These are phyloP conservation scores for Rostratula benghalensis DNA, from an alignment of 2,113 vertebrate species.

Conservation along the genomic window DNA sequence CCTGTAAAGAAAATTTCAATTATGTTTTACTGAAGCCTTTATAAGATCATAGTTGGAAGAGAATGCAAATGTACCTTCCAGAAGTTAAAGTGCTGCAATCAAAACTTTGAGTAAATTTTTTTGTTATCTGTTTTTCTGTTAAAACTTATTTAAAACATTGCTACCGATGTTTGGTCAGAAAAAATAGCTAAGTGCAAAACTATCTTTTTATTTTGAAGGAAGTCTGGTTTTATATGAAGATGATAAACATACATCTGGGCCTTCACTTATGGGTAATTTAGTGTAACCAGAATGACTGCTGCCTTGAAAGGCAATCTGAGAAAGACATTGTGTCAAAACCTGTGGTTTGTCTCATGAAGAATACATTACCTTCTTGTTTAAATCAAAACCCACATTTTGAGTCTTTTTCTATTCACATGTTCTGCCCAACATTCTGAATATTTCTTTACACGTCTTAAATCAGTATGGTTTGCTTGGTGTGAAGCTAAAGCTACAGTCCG, in stretches of 20 bases:
- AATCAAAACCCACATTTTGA: neutral
- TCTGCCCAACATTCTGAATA: neutral
- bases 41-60: neutral
- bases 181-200: slow-evolving; percentile 9
- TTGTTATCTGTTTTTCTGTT: neutral
- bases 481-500: neutral
- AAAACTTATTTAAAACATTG: neutral
- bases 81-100: neutral
- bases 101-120: neutral
- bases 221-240: slow-evolving; percentile 28
- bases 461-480: neutral
- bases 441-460: neutral
- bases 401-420: neutral
- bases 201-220: slow-evolving; percentile 26
- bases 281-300: neutral
- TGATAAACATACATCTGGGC: slow-evolving; percentile 35
- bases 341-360: neutral
- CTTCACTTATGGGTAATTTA: slow-evolving; percentile 34
- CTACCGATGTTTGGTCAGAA: neutral
- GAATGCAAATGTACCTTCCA: neutral
- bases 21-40: neutral
- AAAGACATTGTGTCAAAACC: neutral
- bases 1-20: neutral
- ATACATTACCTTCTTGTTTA: neutral
- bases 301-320: neutral